Evolutionary conservation across 2,797 vertebrate genomes (phyloP).

Genomic region (Peromyscus attwateri): DNA sequence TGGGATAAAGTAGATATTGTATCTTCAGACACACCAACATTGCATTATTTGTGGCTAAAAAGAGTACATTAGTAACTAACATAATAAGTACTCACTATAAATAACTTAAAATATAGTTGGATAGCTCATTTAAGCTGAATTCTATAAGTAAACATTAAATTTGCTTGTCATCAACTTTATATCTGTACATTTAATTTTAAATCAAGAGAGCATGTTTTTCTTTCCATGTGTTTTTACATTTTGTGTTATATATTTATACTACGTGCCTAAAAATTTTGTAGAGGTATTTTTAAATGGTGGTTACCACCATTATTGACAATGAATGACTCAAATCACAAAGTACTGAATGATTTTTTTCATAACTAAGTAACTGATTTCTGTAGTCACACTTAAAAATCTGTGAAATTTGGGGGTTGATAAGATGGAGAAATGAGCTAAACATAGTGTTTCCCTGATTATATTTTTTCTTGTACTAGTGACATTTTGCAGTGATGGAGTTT

Average conservation of each 20-base stretch:
- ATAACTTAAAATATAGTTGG: slow-evolving; percentile 24
- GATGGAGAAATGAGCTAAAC: slow-evolving; percentile 78
- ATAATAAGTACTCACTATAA: not conserved
- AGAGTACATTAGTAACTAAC: not conserved
- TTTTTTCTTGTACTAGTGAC: slow-evolving; percentile 37
- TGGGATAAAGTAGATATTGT: not conserved
- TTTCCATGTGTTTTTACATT: not conserved
- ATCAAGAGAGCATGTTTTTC: not conserved
- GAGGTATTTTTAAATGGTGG: not conserved
- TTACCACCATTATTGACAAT: slow-evolving; percentile 2
- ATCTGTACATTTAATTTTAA: slow-evolving; percentile 66
- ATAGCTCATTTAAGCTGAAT: slow-evolving; percentile 44
- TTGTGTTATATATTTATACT: slow-evolving; percentile 23
- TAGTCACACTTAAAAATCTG: slow-evolving; percentile 61
- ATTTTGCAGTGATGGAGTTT: slow-evolving; percentile 78
- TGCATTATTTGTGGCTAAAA: not conserved
- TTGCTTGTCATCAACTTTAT: slow-evolving; percentile 42
- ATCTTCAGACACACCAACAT: not conserved
- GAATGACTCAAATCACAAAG: slow-evolving; percentile 22
- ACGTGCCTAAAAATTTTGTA: slow-evolving; percentile 58
- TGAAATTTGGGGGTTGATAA: slow-evolving; percentile 67
- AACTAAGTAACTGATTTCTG: slow-evolving; percentile 60
- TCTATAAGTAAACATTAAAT: not conserved
- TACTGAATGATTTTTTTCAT: slow-evolving; percentile 63
- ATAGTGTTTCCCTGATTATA: slow-evolving; percentile 81